Evolutionary conservation across 1,140 invertebrate genomes (phyloP).

Genomic region (Drosophila subpulchrella): DNA sequence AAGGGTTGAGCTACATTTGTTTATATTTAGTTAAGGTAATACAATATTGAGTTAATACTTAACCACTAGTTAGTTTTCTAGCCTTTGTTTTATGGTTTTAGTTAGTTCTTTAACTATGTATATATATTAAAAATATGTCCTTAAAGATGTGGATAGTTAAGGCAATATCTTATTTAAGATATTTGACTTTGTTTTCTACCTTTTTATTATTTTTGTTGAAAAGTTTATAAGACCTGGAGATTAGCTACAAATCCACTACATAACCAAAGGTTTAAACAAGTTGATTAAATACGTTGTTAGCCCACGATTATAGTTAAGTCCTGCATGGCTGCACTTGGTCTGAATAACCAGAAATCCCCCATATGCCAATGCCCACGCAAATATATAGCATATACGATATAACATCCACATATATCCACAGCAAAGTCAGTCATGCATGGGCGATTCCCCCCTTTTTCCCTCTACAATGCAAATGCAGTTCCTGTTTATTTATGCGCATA

Average conservation of each 20-base stretch:
- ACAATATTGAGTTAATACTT: too few relatives aligned
- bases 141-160: neutral
- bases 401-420: slow-evolving; percentile 10
- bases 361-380: slow-evolving; percentile 6
- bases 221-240: too few relatives aligned
- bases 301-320: slow-evolving; percentile 14
- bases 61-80: too few relatives aligned
- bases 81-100: too few relatives aligned
- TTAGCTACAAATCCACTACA: too few relatives aligned
- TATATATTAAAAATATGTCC: too few relatives aligned
- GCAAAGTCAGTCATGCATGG: slow-evolving; percentile 41
- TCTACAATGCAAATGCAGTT: slow-evolving; percentile 14
- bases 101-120: too few relatives aligned
- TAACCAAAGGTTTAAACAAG: neutral
- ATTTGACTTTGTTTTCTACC: neutral
- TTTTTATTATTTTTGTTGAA: neutral
- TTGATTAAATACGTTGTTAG: slow-evolving; percentile 29
- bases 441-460: neutral
- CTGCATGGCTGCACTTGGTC: slow-evolving; percentile 54
- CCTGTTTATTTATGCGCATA: slow-evolving; percentile 73
- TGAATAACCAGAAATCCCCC: slow-evolving; percentile 5
- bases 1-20: too few relatives aligned
- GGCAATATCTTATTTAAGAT: too few relatives aligned
- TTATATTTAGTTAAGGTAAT: too few relatives aligned
- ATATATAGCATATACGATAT: slow-evolving; percentile 9